Conservation (phyloP, 1,140 invertebrate species). For the Atta colombica region DNA sequence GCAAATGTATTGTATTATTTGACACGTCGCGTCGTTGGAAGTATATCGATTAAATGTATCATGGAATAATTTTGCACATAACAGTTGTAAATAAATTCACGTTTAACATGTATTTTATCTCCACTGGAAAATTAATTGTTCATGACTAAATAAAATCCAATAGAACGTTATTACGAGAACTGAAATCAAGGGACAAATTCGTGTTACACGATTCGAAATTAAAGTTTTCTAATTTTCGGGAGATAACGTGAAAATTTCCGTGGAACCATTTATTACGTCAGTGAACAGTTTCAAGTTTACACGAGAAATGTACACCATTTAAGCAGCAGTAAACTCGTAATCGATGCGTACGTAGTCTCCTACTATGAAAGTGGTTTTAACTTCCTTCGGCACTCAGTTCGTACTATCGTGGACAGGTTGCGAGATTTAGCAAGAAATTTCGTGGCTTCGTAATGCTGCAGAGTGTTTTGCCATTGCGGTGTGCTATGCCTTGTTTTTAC, state of each 20-base stretch:
- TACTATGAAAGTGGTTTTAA: conserved; percentile 13
- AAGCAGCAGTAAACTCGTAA: conserved; percentile 14
- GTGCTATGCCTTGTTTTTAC: conserved; percentile 16
- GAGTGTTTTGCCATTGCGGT: conserved; percentile 2
- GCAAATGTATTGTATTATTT: background rate
- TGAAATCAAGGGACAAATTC: background rate
- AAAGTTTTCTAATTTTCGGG: conserved; percentile 56
- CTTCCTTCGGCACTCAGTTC: conserved; percentile 11
- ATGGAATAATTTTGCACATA: background rate
- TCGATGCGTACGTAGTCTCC: background rate
- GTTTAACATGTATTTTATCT: background rate
- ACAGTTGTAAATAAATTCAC: background rate
- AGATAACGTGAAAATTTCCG: conserved; percentile 36
- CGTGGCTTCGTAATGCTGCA: background rate
- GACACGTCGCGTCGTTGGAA: background rate
- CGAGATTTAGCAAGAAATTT: conserved; percentile 29
- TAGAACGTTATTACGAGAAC: background rate
- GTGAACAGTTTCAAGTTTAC: conserved; percentile 43
- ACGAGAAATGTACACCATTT: conserved; percentile 30
- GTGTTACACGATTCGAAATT: conserved; percentile 19
- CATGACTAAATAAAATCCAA: conserved; percentile 41
- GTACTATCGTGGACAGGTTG: background rate
- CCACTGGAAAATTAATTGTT: conserved; percentile 18
- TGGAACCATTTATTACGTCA: conserved; percentile 42
- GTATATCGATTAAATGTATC: background rate